Evolutionary conservation across 2,888 invertebrate species (phyloP).

Genomic region (Andrena flavipes): DNA sequence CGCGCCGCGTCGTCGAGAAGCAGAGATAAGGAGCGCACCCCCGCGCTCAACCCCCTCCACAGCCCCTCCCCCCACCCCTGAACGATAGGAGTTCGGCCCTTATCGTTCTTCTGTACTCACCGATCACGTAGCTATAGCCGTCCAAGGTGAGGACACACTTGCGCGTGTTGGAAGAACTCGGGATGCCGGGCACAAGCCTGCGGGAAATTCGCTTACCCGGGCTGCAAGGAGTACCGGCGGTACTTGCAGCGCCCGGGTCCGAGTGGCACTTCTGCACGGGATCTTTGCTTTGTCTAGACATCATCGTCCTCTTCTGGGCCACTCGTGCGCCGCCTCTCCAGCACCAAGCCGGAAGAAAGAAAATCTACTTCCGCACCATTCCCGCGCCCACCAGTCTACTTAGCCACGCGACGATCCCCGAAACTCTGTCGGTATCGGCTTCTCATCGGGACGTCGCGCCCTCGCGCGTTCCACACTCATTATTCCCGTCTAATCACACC

Average conservation of each 20-base stretch:
- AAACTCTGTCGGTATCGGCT: slow-evolving; percentile 3
- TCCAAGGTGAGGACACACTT: slow-evolving; percentile 94
- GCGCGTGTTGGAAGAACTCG: slow-evolving; percentile 86
- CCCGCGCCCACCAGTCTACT: slow-evolving; percentile 28
- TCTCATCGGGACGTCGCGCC: background rate
- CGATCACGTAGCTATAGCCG: slow-evolving; percentile 95
- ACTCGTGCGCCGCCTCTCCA: slow-evolving; percentile 42
- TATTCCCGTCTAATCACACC: slow-evolving; percentile 30
- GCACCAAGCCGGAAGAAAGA: slow-evolving; percentile 42
- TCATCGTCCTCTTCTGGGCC: slow-evolving; percentile 64
- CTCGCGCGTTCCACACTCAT: slow-evolving; percentile 20
- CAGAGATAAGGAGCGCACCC: slow-evolving; percentile 42
- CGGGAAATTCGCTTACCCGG: slow-evolving; percentile 76
- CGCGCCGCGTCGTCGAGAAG: slow-evolving; percentile 27
- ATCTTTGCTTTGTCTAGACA: slow-evolving; percentile 86
- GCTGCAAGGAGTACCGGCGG: slow-evolving; percentile 75
- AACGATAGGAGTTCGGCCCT: slow-evolving; percentile 34
- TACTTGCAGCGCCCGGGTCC: slow-evolving; percentile 86
- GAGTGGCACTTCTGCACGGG: slow-evolving; percentile 89
- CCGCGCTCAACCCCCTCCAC: background rate
- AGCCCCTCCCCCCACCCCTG: background rate
- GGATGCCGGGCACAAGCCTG: slow-evolving; percentile 78
- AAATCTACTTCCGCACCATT: slow-evolving; percentile 56
- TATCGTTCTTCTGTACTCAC: slow-evolving; percentile 84
- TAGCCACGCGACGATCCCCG: slow-evolving; percentile 37